phyloP scores from a whole-genome alignment of 2,113 vertebrate species.

The Oxyura jamaicensis region DNA sequence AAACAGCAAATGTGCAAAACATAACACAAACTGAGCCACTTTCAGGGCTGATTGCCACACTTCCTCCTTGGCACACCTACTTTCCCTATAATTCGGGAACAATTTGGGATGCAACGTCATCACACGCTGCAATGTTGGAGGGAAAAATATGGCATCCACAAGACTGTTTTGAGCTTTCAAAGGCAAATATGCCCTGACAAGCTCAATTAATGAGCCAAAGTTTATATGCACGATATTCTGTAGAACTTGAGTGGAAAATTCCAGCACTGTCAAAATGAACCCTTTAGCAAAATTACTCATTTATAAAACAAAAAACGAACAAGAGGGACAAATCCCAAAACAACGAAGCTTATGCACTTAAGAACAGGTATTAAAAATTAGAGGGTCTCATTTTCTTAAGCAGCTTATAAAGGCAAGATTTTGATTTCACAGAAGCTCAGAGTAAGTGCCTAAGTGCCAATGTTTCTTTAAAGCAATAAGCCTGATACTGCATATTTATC shows the following conservation, averaged over 20 bases:
- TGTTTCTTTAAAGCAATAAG: neutral
- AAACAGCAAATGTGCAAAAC: neutral
- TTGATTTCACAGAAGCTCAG: neutral
- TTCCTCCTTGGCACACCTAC: neutral
- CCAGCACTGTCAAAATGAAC: neutral
- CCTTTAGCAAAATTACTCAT: neutral
- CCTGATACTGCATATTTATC: constrained; percentile 9
- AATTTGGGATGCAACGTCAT: neutral
- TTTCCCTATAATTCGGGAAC: neutral
- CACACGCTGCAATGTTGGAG: neutral
- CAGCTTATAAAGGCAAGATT: neutral
- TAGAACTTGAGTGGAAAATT: neutral
- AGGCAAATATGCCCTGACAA: constrained; percentile 28
- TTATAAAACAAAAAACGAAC: neutral
- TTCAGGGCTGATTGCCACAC: neutral
- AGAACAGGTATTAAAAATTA: neutral
- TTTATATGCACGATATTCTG: neutral
- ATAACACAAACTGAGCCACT: neutral
- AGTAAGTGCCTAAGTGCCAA: neutral
- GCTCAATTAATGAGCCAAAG: neutral
- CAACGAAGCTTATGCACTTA: neutral
- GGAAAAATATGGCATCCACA: constrained; percentile 11
- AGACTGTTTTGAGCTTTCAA: constrained; percentile 21
- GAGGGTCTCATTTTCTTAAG: neutral
- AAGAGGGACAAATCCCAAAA: neutral